Conservation (phyloP, 1,140 invertebrate genomes). For the Antheraea mylitta region DNA sequence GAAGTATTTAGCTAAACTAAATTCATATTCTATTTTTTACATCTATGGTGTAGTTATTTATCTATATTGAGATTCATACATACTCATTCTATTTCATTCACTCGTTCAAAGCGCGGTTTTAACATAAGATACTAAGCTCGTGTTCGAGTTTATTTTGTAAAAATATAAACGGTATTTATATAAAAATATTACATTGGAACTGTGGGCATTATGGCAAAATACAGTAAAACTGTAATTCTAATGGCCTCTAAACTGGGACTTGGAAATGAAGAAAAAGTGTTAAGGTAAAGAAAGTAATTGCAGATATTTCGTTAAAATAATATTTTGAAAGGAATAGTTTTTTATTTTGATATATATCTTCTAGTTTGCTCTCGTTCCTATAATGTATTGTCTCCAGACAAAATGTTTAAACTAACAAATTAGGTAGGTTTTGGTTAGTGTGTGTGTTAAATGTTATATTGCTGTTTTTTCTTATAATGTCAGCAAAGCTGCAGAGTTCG, state of each 20-base stretch:
- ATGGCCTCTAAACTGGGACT: conserved; percentile 59
- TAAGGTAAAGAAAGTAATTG: conserved; percentile 38
- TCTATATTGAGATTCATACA: too few species aligned
- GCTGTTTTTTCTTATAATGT: background rate
- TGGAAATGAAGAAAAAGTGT: conserved; percentile 55
- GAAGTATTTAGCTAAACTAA: too few species aligned
- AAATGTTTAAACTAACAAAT: too few species aligned
- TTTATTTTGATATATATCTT: background rate
- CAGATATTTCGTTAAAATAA: too few species aligned
- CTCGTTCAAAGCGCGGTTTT: background rate
- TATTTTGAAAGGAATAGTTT: too few species aligned
- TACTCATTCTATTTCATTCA: background rate
- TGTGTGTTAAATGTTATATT: too few species aligned
- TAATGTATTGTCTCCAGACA: too few species aligned
- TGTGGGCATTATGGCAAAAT: conserved; percentile 32
- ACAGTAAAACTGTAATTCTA: conserved; percentile 52
- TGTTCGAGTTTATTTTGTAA: background rate
- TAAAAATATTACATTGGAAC: background rate
- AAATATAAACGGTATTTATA: background rate
- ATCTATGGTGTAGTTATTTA: too few species aligned
- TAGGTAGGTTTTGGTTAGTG: too few species aligned
- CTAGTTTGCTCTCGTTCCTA: background rate
- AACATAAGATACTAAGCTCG: background rate
- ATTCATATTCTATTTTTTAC: too few species aligned
- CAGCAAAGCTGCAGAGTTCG: conserved; percentile 68